These are phyloP conservation scores for Nephila pilipes DNA, from an alignment of 1,140 invertebrate genomes.

Conservation along the genomic window DNA sequence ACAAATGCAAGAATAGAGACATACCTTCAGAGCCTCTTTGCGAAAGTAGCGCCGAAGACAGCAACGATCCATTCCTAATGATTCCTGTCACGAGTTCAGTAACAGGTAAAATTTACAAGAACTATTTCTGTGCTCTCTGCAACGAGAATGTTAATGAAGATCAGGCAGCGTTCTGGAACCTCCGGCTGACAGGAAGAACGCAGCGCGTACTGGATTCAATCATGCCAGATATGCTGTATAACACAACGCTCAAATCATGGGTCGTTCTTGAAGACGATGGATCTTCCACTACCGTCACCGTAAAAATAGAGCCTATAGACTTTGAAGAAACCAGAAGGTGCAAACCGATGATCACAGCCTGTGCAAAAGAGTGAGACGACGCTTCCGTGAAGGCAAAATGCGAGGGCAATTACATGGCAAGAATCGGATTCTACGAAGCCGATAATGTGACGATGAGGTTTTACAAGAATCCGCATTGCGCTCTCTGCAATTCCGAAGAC, in stretches of 20 bases:
- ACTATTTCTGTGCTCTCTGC: too few relatives aligned
- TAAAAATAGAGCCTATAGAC: too few relatives aligned
- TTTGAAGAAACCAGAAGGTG: too few relatives aligned
- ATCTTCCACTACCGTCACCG: too few relatives aligned
- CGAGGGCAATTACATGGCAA: neutral
- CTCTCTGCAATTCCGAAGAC: neutral
- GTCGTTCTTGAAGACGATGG: too few relatives aligned
- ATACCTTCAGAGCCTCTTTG: neutral
- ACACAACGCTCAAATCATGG: neutral
- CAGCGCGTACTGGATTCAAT: too few relatives aligned
- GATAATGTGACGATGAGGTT: neutral
- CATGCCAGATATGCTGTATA: neutral
- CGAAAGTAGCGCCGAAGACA: neutral
- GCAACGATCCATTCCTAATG: constrained; percentile 81
- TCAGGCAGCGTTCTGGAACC: too few relatives aligned
- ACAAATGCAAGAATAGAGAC: neutral
- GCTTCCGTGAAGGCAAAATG: neutral
- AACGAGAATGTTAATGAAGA: too few relatives aligned
- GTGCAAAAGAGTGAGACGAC: neutral
- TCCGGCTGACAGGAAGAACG: too few relatives aligned
- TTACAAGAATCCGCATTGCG: neutral
- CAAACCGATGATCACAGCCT: neutral
- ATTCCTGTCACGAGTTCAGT: constrained; percentile 81
- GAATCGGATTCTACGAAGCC: neutral
- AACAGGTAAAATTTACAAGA: constrained; percentile 83